phyloP scores from a whole-genome alignment of 2,113 vertebrate genomes.

The Crotalus helleri region DNA sequence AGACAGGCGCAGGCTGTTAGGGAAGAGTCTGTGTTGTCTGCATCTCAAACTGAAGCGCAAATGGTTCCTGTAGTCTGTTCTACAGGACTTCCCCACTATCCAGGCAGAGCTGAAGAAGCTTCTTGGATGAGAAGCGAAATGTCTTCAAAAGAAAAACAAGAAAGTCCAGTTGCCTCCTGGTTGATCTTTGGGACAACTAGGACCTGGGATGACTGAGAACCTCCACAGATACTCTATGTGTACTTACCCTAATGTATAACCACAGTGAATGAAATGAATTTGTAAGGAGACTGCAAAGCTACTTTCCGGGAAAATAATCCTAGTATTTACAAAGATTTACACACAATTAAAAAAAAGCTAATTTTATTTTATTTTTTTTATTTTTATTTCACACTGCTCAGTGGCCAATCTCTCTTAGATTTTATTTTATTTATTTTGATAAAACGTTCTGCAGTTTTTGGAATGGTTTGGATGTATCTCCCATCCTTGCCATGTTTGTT shows the following conservation, averaged over 20 bases:
- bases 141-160: too few species aligned
- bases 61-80: too few species aligned
- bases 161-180: too few species aligned
- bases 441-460: not conserved
- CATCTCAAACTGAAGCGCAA: too few species aligned
- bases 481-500: not conserved
- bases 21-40: too few species aligned
- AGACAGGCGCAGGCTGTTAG: too few species aligned
- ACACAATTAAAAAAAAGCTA: not conserved
- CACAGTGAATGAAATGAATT: not conserved
- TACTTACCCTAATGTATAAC: not conserved
- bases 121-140: too few species aligned
- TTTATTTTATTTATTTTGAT: not conserved
- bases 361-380: not conserved
- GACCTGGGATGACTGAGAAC: too few species aligned
- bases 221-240: not conserved
- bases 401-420: too few species aligned
- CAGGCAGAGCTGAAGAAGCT: too few species aligned
- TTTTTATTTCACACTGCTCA: not conserved
- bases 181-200: too few species aligned
- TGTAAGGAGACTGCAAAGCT: not conserved
- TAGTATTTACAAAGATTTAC: not conserved
- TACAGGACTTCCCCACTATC: too few species aligned
- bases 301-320: not conserved
- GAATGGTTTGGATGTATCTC: not conserved